Conservation (phyloP, 1,140 invertebrate species). For the Neotoxoptera formosana region DNA sequence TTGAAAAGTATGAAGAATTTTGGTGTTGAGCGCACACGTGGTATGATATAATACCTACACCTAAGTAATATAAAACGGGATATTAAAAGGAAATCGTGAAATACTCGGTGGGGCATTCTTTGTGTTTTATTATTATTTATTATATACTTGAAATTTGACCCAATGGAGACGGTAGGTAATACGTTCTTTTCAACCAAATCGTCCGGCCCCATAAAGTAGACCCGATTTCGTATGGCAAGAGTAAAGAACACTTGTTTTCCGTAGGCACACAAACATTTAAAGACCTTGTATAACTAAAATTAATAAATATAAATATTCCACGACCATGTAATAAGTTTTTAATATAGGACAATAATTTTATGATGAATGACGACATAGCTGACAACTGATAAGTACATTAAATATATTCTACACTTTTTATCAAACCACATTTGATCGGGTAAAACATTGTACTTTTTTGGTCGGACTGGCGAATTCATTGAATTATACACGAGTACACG, state of each 20-base stretch:
- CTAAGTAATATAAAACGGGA: constrained; percentile 39
- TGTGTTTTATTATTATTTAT: constrained; percentile 39
- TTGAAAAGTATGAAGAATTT: neutral
- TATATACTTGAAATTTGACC: constrained; percentile 33
- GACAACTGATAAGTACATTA: neutral
- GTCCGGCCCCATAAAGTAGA: neutral
- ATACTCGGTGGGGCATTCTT: neutral
- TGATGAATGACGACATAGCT: neutral
- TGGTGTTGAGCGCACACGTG: neutral
- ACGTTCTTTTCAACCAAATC: neutral
- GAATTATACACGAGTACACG: neutral
- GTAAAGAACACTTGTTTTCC: neutral
- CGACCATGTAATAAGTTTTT: neutral
- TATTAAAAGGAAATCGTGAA: constrained; percentile 40
- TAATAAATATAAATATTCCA: neutral
- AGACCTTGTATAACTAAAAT: neutral
- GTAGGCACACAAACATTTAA: neutral
- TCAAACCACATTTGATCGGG: neutral
- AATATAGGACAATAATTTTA: neutral
- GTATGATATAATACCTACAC: neutral
- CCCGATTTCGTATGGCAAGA: neutral
- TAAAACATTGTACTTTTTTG: neutral
- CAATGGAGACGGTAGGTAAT: neutral
- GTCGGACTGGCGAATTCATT: neutral
- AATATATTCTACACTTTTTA: neutral